These are phyloP conservation scores for Etheostoma cragini DNA, from an alignment of 2,113 vertebrate genomes.

Conservation along the genomic window DNA sequence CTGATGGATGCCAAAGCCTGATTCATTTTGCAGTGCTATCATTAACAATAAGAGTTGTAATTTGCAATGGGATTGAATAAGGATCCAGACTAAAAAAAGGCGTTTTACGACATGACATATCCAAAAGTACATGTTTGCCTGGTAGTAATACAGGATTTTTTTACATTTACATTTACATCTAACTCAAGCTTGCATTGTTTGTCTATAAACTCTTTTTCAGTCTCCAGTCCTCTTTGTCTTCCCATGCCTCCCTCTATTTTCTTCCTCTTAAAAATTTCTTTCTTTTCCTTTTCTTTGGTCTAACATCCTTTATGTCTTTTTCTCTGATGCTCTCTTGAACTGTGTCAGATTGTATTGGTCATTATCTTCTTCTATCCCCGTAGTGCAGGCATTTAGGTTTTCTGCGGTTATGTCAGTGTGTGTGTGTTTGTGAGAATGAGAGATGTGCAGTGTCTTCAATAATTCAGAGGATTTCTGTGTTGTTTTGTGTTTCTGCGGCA, in stretches of 20 bases:
- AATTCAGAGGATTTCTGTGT: slow-evolving; percentile 39
- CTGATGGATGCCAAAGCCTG: neutral
- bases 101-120: neutral
- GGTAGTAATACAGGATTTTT: neutral
- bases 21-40: neutral
- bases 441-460: slow-evolving; percentile 38
- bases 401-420: slow-evolving; percentile 11
- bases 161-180: neutral
- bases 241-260: neutral
- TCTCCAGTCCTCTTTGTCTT: neutral
- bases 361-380: slow-evolving; percentile 46
- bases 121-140: neutral
- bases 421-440: neutral
- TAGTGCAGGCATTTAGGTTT: slow-evolving; percentile 27
- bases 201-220: neutral
- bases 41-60: neutral
- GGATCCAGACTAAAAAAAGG: neutral
- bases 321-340: slow-evolving; percentile 19
- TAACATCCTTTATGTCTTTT: slow-evolving; percentile 1
- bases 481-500: slow-evolving; percentile 19
- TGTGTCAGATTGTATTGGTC: slow-evolving; percentile 57
- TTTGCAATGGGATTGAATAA: neutral
- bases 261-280: neutral
- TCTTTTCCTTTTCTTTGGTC: neutral
- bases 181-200: neutral